Evolutionary conservation across 2,888 invertebrate species (phyloP), one percentile per base, ranked within the genome.

Genomic region (Caenorhabditis panamensis): DNA sequence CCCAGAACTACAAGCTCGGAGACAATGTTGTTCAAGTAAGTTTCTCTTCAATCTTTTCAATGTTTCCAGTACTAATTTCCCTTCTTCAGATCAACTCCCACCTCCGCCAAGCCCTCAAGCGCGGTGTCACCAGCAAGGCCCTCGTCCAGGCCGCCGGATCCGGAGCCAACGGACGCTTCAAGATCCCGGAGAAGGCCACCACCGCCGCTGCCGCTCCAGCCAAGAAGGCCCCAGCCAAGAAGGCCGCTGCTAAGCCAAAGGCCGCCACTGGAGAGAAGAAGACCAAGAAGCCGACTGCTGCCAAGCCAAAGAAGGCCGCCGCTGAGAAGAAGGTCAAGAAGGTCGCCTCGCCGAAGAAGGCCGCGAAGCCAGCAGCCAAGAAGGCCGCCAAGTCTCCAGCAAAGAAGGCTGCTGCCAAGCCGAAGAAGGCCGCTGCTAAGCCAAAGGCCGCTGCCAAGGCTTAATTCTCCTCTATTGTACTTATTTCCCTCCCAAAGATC

Each of bases 1-100:
- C 89, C 51, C 86, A 88, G 36, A 90, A 92, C 89, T 92, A 90
- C 91, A 91, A 91, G 63, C 91, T 92, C 44, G 91, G 77, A 64
- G 77, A 73, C 26, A 82, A 82, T 37, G 73, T 73, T 11, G 37
- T 64, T 44, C 68, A 68, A 62, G 81, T 81, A 69, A 63, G 67
- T 24, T 41, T 59, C 24, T 26, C 22, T 13, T 2, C 51, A 51
- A 11, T 28, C 8, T 20, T 37, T 20, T 20, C 13, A 13, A 20
- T 28, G 31, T n/a, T 61, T 18, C 58, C 6, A 41, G 18, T 41
- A 51, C 37, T 18, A 61, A 59, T 31, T 53, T 26, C 6, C 9
- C 22, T 68, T 24, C 67, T 85, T 56, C 67, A 87, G 85, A 84
- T 91, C 82, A 92, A 92, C 88, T 84, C 88, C 61, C 92, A 92